Percentiles rank a stretch among this genome's conserved stretches.
Conservation (phyloP, 2,113 vertebrate genomes). For the Conger conger region DNA sequence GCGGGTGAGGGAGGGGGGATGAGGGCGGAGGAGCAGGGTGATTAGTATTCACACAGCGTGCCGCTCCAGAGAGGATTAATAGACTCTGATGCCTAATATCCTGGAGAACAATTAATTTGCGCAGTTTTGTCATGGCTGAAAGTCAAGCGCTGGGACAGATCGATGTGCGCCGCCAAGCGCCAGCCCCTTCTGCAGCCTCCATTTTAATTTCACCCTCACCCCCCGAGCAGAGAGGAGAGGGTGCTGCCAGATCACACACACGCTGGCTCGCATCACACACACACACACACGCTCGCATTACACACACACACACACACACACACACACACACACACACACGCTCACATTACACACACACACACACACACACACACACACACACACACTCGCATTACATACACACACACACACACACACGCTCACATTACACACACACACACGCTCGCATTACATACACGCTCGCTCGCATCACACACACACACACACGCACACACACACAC, state of each 20-base stretch:
- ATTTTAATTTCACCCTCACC: conserved; percentile 96
- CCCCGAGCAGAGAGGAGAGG: conserved; percentile 55
- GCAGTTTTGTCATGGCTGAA: conserved; percentile 99
- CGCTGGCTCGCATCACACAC: conserved; percentile 52
- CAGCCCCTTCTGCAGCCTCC: conserved; percentile 87
- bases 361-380: conserved; percentile 27
- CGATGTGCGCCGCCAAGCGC: conserved; percentile 89
- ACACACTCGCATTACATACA: conserved; percentile 10
- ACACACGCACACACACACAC: conserved; percentile 29
- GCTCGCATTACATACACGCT: too few species aligned
- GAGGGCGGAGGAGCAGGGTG: conserved; percentile 68
- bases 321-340: conserved; percentile 28
- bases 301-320: conserved; percentile 42
- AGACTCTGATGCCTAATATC: conserved; percentile 99
- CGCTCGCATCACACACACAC: conserved; percentile 24
- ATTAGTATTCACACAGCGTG: conserved; percentile 95
- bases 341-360: conserved; percentile 22
- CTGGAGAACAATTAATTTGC: conserved; percentile 99
- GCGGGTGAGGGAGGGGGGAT: conserved; percentile 23
- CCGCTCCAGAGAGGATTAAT: conserved; percentile 98
- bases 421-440: conserved; percentile 11
- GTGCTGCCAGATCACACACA: conserved; percentile 28
- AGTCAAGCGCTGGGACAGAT: conserved; percentile 99
- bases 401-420: conserved; percentile 4
- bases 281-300: conserved; percentile 49